phyloP scores from a whole-genome alignment of 2,888 invertebrate genomes.

The Lasioglossum oenotherae region DNA sequence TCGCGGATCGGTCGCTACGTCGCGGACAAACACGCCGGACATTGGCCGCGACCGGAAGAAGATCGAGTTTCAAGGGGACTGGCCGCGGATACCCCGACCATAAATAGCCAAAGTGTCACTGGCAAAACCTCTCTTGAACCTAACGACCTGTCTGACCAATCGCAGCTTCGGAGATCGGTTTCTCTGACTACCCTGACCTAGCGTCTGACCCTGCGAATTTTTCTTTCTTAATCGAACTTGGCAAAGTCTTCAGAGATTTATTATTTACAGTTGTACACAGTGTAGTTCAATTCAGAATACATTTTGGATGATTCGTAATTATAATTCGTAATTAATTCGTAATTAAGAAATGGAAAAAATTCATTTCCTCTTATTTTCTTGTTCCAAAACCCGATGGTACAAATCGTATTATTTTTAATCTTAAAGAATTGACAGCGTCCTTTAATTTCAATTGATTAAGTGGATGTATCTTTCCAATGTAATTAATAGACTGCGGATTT shows the following conservation, averaged over 20 bases:
- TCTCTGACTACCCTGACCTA: neutral
- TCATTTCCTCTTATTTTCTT: no score
- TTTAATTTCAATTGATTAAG: no score
- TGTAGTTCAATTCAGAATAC: no score
- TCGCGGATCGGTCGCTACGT: slow-evolving; percentile 2
- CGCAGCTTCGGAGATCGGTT: slow-evolving; percentile 30
- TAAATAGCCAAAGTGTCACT: slow-evolving; percentile 68
- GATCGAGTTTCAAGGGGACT: slow-evolving; percentile 36
- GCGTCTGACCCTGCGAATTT: slow-evolving; percentile 8
- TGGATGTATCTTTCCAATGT: no score
- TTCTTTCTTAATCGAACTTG: neutral
- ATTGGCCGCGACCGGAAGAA: slow-evolving; percentile 9
- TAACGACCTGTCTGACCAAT: slow-evolving; percentile 55
- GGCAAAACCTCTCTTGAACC: slow-evolving; percentile 57
- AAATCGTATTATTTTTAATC: no score
- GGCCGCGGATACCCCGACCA: slow-evolving; percentile 43
- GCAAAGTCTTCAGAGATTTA: neutral
- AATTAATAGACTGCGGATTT: no score
- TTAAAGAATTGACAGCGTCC: no score
- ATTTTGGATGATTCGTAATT: no score
- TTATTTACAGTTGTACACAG: neutral
- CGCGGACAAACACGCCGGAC: slow-evolving; percentile 37
- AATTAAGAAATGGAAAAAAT: no score
- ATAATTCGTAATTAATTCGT: no score
- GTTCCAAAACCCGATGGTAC: no score